Conservation (phyloP, 92 coral and sea anemone genomes). For the Montipora capitata region DNA sequence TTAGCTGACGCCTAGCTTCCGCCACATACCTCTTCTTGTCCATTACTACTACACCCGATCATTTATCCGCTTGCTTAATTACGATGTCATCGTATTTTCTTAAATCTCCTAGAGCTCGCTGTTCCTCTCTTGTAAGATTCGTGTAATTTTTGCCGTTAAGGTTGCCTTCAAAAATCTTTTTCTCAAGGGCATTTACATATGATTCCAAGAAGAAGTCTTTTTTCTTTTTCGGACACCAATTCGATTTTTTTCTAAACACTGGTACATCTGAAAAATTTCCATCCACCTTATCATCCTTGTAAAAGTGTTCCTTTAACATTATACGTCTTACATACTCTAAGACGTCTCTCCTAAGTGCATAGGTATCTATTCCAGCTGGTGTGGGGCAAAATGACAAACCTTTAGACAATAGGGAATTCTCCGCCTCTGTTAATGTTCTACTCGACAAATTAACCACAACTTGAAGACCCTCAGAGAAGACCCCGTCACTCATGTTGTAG, state of each 20-base stretch:
- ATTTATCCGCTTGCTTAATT: constrained; percentile 66
- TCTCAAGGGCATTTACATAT: constrained; percentile 16
- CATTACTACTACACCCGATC: constrained; percentile 57
- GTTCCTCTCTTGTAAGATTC: constrained; percentile 33
- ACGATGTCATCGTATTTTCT: constrained; percentile 39
- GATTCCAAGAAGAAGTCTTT: constrained; percentile 31
- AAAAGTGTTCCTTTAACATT: constrained; percentile 31
- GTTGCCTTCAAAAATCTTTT: constrained; percentile 12
- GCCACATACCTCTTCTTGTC: constrained; percentile 10
- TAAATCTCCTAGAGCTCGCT: constrained; percentile 36
- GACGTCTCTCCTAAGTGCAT: constrained; percentile 19
- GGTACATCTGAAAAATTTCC: constrained; percentile 37
- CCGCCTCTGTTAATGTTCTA: background rate
- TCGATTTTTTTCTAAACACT: constrained; percentile 25
- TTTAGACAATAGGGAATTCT: background rate
- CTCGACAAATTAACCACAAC: constrained; percentile 1
- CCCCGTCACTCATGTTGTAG: background rate
- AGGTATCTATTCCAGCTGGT: constrained; percentile 5
- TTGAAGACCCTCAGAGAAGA: background rate
- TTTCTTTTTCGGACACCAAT: constrained; percentile 40
- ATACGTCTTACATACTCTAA: constrained; percentile 32
- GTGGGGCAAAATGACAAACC: constrained; percentile 34
- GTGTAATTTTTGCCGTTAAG: background rate
- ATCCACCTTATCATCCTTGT: constrained; percentile 21
- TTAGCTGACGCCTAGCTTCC: constrained; percentile 36